A percentile compares a stretch with the other conserved stretches of the same genome.
These are phyloP conservation scores for Cryptotermes secundus DNA, from an alignment of 1,140 invertebrate species.

Conservation along the genomic window DNA sequence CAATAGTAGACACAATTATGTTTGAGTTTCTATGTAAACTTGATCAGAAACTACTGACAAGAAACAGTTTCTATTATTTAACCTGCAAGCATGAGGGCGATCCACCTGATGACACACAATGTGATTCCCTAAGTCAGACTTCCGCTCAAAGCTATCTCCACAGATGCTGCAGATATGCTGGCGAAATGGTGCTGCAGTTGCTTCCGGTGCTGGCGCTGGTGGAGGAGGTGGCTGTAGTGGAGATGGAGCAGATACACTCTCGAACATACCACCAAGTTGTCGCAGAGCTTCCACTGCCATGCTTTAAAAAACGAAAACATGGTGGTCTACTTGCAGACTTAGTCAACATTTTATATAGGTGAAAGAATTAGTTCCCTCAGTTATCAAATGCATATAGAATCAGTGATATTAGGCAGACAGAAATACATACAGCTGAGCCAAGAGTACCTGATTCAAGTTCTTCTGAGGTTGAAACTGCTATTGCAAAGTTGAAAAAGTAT, in stretches of 20 bases:
- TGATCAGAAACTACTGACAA: too few species aligned
- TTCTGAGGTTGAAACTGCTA: too few species aligned
- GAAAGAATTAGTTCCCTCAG: too few species aligned
- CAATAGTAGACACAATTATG: too few species aligned
- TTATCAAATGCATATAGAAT: too few species aligned
- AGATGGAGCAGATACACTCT: neutral
- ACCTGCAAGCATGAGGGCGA: slow-evolving; percentile 45
- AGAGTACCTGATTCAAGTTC: too few species aligned
- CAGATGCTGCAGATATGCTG: slow-evolving; percentile 44
- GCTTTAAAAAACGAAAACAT: slow-evolving; percentile 35
- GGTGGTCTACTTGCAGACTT: too few species aligned
- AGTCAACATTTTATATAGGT: too few species aligned
- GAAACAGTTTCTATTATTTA: neutral
- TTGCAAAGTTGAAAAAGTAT: too few species aligned
- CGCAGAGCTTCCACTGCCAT: slow-evolving; percentile 54
- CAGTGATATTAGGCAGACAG: too few species aligned
- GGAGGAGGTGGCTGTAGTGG: neutral
- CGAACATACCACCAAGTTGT: slow-evolving; percentile 51
- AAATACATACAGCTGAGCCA: too few species aligned
- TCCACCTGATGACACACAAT: slow-evolving; percentile 50
- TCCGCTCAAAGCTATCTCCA: slow-evolving; percentile 47
- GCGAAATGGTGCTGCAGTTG: slow-evolving; percentile 42
- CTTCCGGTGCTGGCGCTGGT: slow-evolving; percentile 36
- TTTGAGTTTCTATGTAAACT: too few species aligned
- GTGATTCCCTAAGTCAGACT: slow-evolving; percentile 49